Base-by-base conservation (phyloP, 1,140 invertebrate genomes). In the Paraescarpia echinospica region DNA sequence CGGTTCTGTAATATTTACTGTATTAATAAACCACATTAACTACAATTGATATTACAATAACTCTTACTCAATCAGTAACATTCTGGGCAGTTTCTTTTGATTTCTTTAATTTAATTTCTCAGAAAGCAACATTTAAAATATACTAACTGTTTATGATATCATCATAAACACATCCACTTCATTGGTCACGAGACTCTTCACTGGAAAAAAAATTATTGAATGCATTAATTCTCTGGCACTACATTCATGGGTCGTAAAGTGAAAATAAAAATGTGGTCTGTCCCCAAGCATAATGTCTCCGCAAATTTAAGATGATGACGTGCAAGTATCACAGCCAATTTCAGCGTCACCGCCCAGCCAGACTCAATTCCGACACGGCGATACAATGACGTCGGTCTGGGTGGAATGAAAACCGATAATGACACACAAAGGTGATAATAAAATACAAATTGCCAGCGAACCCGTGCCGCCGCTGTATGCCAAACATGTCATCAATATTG, bases 401-500 rank as follows among this genome's bases (percentile, higher is more conserved):
- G 59, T 77, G 59, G 59, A 14, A 77, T 77, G 12, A 77, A 77
- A 6, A 77, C 59, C 59, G 59, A 77, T 77, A 77, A 77, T 77
- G 59, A 77, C 59, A 18, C 59, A 77, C 59, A 77, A 77, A 77
- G 59, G 59, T 77, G 59, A 77, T 77, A 77, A 77, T 77, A 77
- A 77, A 77, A 77, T 77, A 77, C 59, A 77, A 77, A 77, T 77
- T 77, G 59, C 59, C 59, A 77, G 59, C 22, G 59, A 77, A 41
- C 59, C 59, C 27, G 22, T 4, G 59, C 59, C 22, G 4, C 9
- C 27, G 22, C 59, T 27, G 2, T 27, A 77, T 27, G 59, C 59
- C 59, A 77, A 77, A 77, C 59, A 77, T 77, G 59, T 77, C 59
- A 77, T 77, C 59, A 77, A 77, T 77, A 77, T 77, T 77, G 59